Percentiles rank a stretch among this genome's conserved stretches.
Conservation (phyloP, 2,113 vertebrate species). For the Nothocercus julius region DNA sequence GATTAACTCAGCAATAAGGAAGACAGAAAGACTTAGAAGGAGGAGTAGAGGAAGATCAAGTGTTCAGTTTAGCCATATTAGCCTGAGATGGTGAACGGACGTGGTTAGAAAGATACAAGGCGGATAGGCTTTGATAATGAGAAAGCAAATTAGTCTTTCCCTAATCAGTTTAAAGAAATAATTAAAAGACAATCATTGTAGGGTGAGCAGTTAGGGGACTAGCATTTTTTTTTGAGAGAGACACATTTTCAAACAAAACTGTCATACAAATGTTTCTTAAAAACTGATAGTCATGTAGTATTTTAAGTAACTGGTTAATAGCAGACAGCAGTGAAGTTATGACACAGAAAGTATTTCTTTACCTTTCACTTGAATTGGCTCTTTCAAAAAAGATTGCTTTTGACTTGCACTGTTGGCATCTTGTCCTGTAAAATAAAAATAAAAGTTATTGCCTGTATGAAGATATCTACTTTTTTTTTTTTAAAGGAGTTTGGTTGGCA, state of each 20-base stretch:
- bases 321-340: neutral
- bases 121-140: neutral
- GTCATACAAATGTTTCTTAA: neutral
- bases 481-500: neutral
- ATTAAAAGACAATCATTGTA: neutral
- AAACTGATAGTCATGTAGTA: neutral
- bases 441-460: neutral
- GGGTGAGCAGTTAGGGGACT: neutral
- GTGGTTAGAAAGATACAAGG: neutral
- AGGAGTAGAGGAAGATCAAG: neutral
- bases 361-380: slow-evolving; percentile 83
- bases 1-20: slow-evolving; percentile 52
- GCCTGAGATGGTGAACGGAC: neutral
- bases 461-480: neutral
- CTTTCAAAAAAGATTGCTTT: slow-evolving; percentile 69
- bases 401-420: slow-evolving; percentile 64
- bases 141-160: neutral
- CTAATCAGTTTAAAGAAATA: neutral
- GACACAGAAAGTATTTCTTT: slow-evolving; percentile 12
- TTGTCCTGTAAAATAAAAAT: slow-evolving; percentile 68
- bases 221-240: neutral
- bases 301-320: neutral
- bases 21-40: neutral
- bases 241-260: neutral
- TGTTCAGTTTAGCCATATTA: neutral